These are phyloP conservation scores for Trigoniulus corallinus DNA, from an alignment of 1,140 invertebrate species.

Conservation along the genomic window DNA sequence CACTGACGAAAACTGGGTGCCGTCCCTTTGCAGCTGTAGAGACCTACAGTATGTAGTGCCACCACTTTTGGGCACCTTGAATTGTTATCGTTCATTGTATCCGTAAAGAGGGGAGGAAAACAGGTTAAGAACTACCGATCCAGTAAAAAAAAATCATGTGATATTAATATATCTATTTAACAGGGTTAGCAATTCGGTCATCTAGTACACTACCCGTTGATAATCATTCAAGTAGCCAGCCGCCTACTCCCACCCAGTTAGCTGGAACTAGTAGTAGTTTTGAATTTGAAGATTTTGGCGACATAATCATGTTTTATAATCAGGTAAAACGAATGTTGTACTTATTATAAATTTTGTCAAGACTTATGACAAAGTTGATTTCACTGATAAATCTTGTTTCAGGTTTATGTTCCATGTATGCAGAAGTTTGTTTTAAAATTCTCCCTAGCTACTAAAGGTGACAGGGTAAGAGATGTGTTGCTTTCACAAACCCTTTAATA, in stretches of 20 bases:
- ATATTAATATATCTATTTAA: no score
- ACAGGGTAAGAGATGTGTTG: constrained; percentile 27
- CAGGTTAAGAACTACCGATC: no score
- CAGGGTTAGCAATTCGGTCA: constrained; percentile 26
- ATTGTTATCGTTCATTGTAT: background rate
- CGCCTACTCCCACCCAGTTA: constrained; percentile 40
- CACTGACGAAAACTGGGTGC: no score
- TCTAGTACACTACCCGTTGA: constrained; percentile 30
- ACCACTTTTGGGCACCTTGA: background rate
- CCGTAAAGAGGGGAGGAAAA: constrained; percentile 14
- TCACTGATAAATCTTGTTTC: background rate
- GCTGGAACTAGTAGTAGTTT: constrained; percentile 39
- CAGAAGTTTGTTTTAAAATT: constrained; percentile 63
- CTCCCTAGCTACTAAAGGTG: constrained; percentile 30
- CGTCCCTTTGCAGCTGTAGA: no score
- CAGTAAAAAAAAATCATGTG: no score
- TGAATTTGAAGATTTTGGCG: constrained; percentile 44
- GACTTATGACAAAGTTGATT: background rate
- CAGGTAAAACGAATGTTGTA: constrained; percentile 23
- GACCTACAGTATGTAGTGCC: constrained; percentile 2
- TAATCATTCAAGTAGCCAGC: constrained; percentile 26
- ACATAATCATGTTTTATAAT: constrained; percentile 91
- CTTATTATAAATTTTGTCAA: constrained; percentile 8
- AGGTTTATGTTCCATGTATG: constrained; percentile 63
- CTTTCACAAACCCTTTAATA: background rate